Evolutionary conservation across 2,888 invertebrate genomes (phyloP).

Genomic region (Carcina quercana): DNA sequence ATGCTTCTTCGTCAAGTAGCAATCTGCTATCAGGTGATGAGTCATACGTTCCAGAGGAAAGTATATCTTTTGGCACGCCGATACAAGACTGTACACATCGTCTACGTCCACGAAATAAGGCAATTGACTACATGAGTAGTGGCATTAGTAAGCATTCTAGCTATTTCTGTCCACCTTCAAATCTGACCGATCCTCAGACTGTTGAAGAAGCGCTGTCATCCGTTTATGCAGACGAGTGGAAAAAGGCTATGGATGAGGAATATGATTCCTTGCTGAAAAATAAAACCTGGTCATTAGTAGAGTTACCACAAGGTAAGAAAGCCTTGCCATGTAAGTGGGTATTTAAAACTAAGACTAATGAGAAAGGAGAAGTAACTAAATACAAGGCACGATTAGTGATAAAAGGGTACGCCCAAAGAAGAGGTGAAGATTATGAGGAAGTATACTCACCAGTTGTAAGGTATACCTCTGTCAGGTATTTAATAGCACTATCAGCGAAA

Average conservation of each 20-base stretch:
- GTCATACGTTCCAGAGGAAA: too few relatives aligned
- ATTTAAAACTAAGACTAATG: slow-evolving; percentile 16
- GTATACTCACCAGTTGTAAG: slow-evolving; percentile 19
- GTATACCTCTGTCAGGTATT: slow-evolving; percentile 16
- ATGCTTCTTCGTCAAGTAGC: too few relatives aligned
- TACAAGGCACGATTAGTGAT: slow-evolving; percentile 19
- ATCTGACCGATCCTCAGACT: background rate
- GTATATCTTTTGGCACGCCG: too few relatives aligned
- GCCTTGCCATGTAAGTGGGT: slow-evolving; percentile 19
- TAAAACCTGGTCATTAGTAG: slow-evolving; percentile 14
- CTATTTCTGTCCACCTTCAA: too few relatives aligned
- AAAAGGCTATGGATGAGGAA: slow-evolving; percentile 15
- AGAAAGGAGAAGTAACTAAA: slow-evolving; percentile 9
- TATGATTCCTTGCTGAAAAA: slow-evolving; percentile 13
- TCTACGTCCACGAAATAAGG: too few relatives aligned
- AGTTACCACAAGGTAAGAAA: slow-evolving; percentile 14
- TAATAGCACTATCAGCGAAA: slow-evolving; percentile 16
- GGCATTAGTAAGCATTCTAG: too few relatives aligned
- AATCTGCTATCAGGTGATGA: too few relatives aligned
- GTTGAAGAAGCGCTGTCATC: slow-evolving; percentile 1
- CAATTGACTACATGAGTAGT: too few relatives aligned
- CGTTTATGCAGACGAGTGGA: slow-evolving; percentile 6
- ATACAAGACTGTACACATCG: too few relatives aligned
- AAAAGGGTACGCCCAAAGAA: slow-evolving; percentile 18
- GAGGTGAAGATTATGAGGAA: slow-evolving; percentile 17